Percentiles rank a stretch among this genome's conserved stretches.
Conservation (phyloP, 92 coral and sea anemone genomes). For the Paragorgia papillata region DNA sequence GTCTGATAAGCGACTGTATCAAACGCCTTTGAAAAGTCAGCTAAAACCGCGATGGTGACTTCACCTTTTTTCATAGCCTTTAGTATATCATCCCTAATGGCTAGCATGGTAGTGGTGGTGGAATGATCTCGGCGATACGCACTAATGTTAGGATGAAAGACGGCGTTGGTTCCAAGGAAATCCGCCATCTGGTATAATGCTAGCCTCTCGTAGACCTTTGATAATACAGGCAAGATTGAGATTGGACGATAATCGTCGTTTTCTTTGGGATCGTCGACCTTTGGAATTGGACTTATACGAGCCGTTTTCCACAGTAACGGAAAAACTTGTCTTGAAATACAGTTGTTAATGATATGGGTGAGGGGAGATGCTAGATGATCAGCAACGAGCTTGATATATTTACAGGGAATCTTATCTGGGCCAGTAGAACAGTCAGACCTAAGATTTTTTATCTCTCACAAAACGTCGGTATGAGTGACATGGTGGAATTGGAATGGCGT, state of each 20-base stretch:
- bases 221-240: slow-evolving; percentile 3
- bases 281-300: slow-evolving; percentile 26
- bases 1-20: too few species aligned
- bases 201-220: slow-evolving; percentile 28
- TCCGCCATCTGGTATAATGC: slow-evolving; percentile 7
- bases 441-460: slow-evolving; percentile 33
- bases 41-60: too few species aligned
- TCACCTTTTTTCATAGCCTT: too few species aligned
- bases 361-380: slow-evolving; percentile 13
- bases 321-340: not conserved
- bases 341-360: slow-evolving; percentile 15
- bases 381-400: slow-evolving; percentile 23
- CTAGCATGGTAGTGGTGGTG: too few species aligned
- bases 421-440: slow-evolving; percentile 62
- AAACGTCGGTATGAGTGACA: slow-evolving; percentile 45
- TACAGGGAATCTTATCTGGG: slow-evolving; percentile 13
- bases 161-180: too few species aligned
- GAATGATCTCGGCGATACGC: too few species aligned
- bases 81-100: too few species aligned
- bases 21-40: too few species aligned
- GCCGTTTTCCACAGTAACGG: slow-evolving; percentile 26
- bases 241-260: slow-evolving; percentile 31
- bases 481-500: slow-evolving; percentile 12
- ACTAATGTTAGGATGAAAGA: too few species aligned
- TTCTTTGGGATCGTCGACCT: slow-evolving; percentile 13